A percentile compares a stretch with the other conserved stretches of the same genome.
phyloP scores from a whole-genome alignment of 2,797 vertebrate genomes.

The Hippoglossus hippoglossus region DNA sequence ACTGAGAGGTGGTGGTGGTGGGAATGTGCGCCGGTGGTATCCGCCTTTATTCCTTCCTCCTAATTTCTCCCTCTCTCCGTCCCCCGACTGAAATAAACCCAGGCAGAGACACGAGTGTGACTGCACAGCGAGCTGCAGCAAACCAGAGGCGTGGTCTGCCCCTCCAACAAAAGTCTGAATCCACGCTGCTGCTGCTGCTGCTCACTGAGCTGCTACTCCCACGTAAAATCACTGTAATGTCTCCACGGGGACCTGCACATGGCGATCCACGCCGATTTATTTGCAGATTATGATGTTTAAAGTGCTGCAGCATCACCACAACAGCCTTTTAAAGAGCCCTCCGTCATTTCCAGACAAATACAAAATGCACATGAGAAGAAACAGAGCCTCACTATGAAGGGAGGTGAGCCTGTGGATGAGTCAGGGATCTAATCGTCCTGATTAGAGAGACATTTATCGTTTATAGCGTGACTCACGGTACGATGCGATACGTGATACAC shows the following conservation, averaged over 20 bases:
- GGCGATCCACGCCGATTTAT: conserved; percentile 24
- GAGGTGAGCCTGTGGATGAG: conserved; percentile 6
- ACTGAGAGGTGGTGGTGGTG: not conserved
- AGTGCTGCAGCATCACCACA: not conserved
- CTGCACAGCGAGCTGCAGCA: conserved; percentile 69
- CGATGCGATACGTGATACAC: too few species aligned
- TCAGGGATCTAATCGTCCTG: conserved; percentile 29
- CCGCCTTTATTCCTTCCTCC: conserved; percentile 80
- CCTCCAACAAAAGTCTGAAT: conserved; percentile 58
- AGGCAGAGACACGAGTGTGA: conserved; percentile 57
- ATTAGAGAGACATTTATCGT: conserved; percentile 39
- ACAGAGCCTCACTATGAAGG: not conserved
- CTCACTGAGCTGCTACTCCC: not conserved
- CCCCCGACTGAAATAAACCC: conserved; percentile 57
- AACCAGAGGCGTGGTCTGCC: conserved; percentile 77
- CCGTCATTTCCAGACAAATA: not conserved
- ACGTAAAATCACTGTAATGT: conserved; percentile 41
- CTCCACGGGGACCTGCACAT: conserved; percentile 26
- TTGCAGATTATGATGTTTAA: conserved; percentile 29
- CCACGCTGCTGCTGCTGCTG: conserved; percentile 38
- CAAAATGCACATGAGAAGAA: not conserved
- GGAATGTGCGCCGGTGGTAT: conserved; percentile 40
- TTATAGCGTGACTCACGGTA: not conserved
- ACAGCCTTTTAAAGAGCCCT: too few species aligned
- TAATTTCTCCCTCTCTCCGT: conserved; percentile 50